Conservation (phyloP, 2,797 vertebrate species). For the Austrolebias charrua region DNA sequence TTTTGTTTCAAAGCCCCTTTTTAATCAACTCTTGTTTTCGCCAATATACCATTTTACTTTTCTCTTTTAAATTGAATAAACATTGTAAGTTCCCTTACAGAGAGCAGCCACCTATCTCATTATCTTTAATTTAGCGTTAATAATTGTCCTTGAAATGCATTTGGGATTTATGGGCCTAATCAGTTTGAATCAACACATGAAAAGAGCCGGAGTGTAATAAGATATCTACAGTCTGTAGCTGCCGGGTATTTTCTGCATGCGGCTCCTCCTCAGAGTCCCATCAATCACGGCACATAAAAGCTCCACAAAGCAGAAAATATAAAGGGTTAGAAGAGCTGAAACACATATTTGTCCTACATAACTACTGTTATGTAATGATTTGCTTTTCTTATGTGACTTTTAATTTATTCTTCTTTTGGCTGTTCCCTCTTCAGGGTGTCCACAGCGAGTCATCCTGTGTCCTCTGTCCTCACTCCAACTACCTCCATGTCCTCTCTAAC, state of each 20-base stretch:
- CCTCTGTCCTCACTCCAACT: too few species aligned
- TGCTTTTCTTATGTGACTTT: too few species aligned
- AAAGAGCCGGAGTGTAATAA: slow-evolving; percentile 30
- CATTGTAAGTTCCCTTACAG: slow-evolving; percentile 17
- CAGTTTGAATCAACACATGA: slow-evolving; percentile 3
- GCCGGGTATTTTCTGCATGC: slow-evolving; percentile 36
- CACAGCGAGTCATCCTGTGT: too few species aligned
- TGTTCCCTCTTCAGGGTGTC: too few species aligned
- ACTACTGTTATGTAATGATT: not conserved
- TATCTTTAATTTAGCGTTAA: slow-evolving; percentile 44
- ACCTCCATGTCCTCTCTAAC: too few species aligned
- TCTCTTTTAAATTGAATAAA: slow-evolving; percentile 10
- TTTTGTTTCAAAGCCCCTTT: not conserved
- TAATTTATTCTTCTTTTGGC: too few species aligned
- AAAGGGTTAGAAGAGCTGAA: slow-evolving; percentile 21
- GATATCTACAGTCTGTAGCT: slow-evolving; percentile 27
- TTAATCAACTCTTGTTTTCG: not conserved
- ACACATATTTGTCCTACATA: slow-evolving; percentile 1
- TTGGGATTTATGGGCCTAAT: slow-evolving; percentile 35
- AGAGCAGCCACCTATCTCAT: slow-evolving; percentile 25
- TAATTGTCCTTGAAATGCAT: slow-evolving; percentile 34
- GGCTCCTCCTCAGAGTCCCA: slow-evolving; percentile 12
- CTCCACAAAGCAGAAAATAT: slow-evolving; percentile 19
- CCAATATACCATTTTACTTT: not conserved
- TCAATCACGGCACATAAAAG: slow-evolving; percentile 26